A percentile compares a stretch with the other conserved stretches of the same genome.
These are phyloP conservation scores for Dallia pectoralis DNA, from an alignment of 2,797 vertebrate species.

Conservation along the genomic window DNA sequence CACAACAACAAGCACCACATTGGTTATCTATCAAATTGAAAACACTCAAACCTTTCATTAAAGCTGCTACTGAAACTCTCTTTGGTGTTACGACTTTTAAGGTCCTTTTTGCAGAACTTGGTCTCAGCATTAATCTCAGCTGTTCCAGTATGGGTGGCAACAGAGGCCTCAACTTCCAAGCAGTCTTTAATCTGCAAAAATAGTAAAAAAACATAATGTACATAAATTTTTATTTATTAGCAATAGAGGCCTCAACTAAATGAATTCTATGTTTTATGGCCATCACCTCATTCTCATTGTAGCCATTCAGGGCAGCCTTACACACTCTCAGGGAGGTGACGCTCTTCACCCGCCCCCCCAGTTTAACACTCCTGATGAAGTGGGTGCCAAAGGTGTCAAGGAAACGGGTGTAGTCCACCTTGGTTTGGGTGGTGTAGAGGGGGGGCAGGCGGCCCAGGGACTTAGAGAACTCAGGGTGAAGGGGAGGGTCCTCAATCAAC, in stretches of 20 bases:
- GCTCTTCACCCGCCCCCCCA: conserved; percentile 19
- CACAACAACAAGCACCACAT: too few relatives aligned
- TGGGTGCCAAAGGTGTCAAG: conserved; percentile 19
- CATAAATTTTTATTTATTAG: too few relatives aligned
- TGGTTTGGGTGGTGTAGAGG: conserved; percentile 25
- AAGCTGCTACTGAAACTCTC: conserved; percentile 61
- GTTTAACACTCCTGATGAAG: conserved; percentile 18
- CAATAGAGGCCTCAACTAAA: neutral
- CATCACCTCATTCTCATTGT: conserved; percentile 50
- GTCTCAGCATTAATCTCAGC: conserved; percentile 18
- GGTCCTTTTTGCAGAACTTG: conserved; percentile 29
- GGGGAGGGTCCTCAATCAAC: conserved; percentile 5
- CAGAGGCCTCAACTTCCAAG: conserved; percentile 64
- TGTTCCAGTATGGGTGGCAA: neutral
- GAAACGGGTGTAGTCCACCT: conserved; percentile 18
- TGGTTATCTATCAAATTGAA: conserved; percentile 17
- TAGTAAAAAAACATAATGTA: too few relatives aligned
- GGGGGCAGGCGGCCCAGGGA: conserved; percentile 40
- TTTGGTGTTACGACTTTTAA: conserved; percentile 40
- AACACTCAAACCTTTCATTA: conserved; percentile 42
- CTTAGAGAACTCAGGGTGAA: conserved; percentile 12
- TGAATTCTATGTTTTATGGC: conserved; percentile 14
- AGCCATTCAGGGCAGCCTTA: conserved; percentile 39
- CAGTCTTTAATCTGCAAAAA: conserved; percentile 64
- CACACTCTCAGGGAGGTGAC: conserved; percentile 10